Base-by-base conservation (phyloP, 23 tunicate species). In the Clavelina lepadiformis region DNA sequence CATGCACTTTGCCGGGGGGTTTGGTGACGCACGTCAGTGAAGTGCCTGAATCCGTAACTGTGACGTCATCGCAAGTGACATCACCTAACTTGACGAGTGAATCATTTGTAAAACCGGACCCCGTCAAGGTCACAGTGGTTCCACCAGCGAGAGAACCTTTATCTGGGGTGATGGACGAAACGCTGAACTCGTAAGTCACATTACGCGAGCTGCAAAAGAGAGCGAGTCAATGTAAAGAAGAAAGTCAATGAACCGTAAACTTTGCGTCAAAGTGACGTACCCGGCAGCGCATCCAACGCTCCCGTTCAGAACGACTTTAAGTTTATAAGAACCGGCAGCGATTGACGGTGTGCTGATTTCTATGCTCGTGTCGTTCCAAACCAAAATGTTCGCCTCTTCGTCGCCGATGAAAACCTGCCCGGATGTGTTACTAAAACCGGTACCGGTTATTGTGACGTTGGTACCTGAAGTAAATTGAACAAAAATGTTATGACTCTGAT, bases 111-210 rank as follows among this genome's bases (percentile, higher is more conserved):
- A 82, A 51, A 13, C 91, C 91, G 1, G 35, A 28, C 24, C 91
- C 91, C 0, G 49, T 56, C 8, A 82, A 6, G 5, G 62, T 67
- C 20, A 82, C 26, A 19, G 58, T 60, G 11, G 58, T 44, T 65
- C 91, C 91, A 30, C 91, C 91, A 25, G 67, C 34, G 23, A 65
- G 76, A 3, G 91, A 82, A 3, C 75, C 80, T 27, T 63, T 28
- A 19, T 55, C 58, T 24, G 75, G 62, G 28, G 71, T 29, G 0
- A 75, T 67, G 21, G 52, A 25, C 1, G 76, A 38, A 55, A 82
- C 82, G 0, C 37, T n/a, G 38, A 82, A 66, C 21, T 21, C 35
- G 50, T 75, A 82, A 19, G 45, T 54, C 6, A 75, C 74, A n/a
- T 46, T 49, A n/a, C n/a, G n/a, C n/a, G n/a, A n/a, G n/a, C n/a